These are phyloP conservation scores for Oenanthe melanoleuca DNA, from an alignment of 2,113 vertebrate species.

Conservation along the genomic window DNA sequence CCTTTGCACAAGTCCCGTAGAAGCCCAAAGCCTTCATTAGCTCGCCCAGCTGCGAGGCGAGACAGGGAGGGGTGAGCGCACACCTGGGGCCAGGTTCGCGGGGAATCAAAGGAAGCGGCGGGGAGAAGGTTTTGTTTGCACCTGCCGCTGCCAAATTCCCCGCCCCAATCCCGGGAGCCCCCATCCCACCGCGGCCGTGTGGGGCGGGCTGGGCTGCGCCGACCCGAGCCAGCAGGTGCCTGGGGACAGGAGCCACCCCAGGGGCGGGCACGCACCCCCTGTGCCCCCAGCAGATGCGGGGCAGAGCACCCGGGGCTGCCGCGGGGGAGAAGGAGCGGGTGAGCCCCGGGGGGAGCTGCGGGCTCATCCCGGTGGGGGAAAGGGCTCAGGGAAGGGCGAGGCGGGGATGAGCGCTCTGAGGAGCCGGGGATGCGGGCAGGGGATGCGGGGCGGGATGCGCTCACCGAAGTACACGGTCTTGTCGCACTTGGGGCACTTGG, in stretches of 20 bases:
- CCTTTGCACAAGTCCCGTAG: neutral
- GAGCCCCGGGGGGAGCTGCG: neutral
- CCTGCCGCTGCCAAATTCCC: neutral
- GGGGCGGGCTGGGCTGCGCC: neutral
- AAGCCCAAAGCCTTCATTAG: neutral
- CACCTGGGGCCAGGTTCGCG: neutral
- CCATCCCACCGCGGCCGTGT: fast-evolving
- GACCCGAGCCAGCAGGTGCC: neutral
- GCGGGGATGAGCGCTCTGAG: neutral
- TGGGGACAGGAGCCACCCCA: neutral
- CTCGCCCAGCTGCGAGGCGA: neutral
- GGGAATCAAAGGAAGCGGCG: neutral
- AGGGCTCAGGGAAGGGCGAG: too few species aligned
- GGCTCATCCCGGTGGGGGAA: too few species aligned
- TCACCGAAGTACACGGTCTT: slow-evolving; percentile 96
- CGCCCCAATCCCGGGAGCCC: fast-evolving
- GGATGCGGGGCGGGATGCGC: slow-evolving; percentile 24
- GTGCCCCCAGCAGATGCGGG: neutral
- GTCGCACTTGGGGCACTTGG: slow-evolving; percentile 94
- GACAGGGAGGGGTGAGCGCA: neutral
- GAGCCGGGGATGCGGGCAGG: neutral
- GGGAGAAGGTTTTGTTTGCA: neutral
- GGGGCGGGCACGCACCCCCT: neutral
- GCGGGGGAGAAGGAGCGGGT: neutral
- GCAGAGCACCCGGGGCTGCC: fast-evolving